Conservation (phyloP, 2,113 vertebrate genomes). For the Salvator merianae region DNA sequence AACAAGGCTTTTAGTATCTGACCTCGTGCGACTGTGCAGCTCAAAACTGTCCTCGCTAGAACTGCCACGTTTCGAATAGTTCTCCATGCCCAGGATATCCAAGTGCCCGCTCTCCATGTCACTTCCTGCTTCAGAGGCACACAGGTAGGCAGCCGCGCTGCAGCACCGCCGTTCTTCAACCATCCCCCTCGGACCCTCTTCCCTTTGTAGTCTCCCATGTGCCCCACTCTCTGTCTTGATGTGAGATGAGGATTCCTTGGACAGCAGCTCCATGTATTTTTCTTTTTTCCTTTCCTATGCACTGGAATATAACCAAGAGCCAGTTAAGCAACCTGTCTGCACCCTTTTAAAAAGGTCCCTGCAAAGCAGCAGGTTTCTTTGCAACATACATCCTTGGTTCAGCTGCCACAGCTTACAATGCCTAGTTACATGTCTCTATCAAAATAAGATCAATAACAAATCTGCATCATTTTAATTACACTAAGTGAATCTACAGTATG, state of each 20-base stretch:
- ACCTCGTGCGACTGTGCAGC: constrained; percentile 73
- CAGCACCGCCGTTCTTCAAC: constrained; percentile 39
- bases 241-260: constrained; percentile 39
- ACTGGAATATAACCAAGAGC: constrained; percentile 22
- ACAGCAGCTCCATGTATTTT: constrained; percentile 42
- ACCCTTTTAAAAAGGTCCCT: background rate
- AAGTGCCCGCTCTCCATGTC: constrained; percentile 1
- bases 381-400: background rate
- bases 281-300: background rate
- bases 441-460: constrained; percentile 49
- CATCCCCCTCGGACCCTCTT: constrained; percentile 15
- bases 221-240: constrained; percentile 46
- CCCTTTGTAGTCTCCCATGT: constrained; percentile 38
- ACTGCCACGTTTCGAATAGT: constrained; percentile 63
- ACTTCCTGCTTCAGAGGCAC: constrained; percentile 27
- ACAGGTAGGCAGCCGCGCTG: background rate
- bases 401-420: constrained; percentile 24
- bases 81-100: constrained; percentile 45
- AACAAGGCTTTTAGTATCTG: constrained; percentile 70
- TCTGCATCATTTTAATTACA: constrained; percentile 64
- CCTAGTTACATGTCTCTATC: constrained; percentile 45
- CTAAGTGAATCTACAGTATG: constrained; percentile 48
- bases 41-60: constrained; percentile 79
- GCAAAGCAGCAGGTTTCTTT: background rate
- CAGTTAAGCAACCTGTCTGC: constrained; percentile 19